phyloP scores from a whole-genome alignment of 2,113 vertebrate genomes.

The Pterocles orientalis region DNA sequence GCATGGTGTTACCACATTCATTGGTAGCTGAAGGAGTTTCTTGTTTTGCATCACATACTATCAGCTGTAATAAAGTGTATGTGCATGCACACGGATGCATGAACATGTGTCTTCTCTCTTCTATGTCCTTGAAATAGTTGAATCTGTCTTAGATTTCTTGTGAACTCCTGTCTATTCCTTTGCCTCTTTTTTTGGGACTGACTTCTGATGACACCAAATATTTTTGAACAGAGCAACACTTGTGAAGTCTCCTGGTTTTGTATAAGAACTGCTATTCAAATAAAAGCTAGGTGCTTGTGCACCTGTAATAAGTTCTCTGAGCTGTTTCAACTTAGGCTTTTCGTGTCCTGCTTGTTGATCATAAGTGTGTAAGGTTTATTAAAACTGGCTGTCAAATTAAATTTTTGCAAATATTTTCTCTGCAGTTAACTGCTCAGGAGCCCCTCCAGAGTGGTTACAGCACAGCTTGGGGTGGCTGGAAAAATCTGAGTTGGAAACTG shows the following conservation, averaged over 20 bases:
- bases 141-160: neutral
- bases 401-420: neutral
- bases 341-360: neutral
- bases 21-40: neutral
- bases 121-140: neutral
- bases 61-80: neutral
- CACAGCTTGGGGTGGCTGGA: neutral
- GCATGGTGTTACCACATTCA: neutral
- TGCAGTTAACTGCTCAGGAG: neutral
- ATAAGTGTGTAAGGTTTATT: neutral
- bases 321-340: neutral
- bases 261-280: neutral
- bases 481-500: conserved; percentile 53
- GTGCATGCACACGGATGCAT: neutral
- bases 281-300: neutral
- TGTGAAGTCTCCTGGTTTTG: neutral
- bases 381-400: neutral
- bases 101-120: neutral
- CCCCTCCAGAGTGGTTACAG: neutral
- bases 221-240: neutral
- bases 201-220: neutral
- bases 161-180: neutral
- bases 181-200: neutral
- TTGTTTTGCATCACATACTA: neutral
- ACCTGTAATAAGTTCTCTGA: neutral